Evolutionary conservation across 92 coral and sea anemone species (phyloP).

Genomic region (Nematostella vectensis): DNA sequence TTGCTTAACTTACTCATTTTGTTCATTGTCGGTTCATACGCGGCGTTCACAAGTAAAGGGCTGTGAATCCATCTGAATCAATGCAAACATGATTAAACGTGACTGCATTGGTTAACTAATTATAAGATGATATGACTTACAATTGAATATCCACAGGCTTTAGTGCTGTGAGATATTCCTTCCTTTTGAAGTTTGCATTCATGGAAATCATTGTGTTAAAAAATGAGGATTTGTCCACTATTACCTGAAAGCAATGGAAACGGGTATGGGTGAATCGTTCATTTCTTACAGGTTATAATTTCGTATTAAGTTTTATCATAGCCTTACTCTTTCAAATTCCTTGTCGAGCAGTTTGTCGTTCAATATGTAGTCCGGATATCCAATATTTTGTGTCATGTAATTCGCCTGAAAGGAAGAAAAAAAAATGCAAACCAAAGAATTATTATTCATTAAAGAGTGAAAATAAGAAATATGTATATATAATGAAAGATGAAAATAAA

Average conservation of each 20-base stretch:
- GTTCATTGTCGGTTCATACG: neutral
- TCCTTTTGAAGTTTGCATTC: neutral
- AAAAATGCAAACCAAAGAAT: neutral
- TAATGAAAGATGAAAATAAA: too few relatives aligned
- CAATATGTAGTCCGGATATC: slow-evolving; percentile 58
- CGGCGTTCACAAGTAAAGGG: neutral
- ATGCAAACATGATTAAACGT: slow-evolving; percentile 1
- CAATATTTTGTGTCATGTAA: slow-evolving; percentile 51
- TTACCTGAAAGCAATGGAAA: slow-evolving; percentile 6
- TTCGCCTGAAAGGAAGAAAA: slow-evolving; percentile 40
- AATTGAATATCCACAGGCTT: too few relatives aligned
- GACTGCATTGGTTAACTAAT: too few relatives aligned
- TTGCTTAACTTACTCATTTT: slow-evolving; percentile 1
- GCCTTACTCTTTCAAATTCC: slow-evolving; percentile 43
- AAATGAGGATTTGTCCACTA: slow-evolving; percentile 8
- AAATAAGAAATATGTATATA: too few relatives aligned
- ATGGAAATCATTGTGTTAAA: slow-evolving; percentile 21
- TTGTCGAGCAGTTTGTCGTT: slow-evolving; percentile 38
- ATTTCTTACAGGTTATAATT: neutral
- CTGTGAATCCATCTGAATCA: neutral
- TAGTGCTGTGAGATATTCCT: neutral
- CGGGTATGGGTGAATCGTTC: neutral
- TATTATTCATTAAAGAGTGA: too few relatives aligned
- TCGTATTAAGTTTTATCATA: neutral
- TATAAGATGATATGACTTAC: too few relatives aligned